These are phyloP conservation scores for Luehdorfia chinensis DNA, from an alignment of 1,140 invertebrate species.

Conservation along the genomic window DNA sequence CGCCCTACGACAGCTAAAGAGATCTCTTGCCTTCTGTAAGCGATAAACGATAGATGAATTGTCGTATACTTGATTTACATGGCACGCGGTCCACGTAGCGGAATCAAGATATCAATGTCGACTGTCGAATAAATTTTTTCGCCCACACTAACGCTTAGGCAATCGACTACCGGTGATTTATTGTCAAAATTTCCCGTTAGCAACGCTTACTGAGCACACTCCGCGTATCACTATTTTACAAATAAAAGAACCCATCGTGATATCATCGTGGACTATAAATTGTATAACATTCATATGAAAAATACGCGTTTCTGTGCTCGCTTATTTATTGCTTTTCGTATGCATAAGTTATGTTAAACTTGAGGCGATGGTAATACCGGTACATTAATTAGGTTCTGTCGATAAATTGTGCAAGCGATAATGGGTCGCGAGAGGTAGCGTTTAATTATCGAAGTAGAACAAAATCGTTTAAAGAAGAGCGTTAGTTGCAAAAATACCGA, in stretches of 20 bases:
- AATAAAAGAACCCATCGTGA: conserved; percentile 76
- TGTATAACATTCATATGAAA: conserved; percentile 72
- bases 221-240: conserved; percentile 74
- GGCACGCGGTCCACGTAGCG: conserved; percentile 42
- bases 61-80: conserved; percentile 36
- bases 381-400: conserved; percentile 42
- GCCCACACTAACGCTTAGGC: conserved; percentile 73
- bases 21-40: conserved; percentile 27
- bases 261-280: conserved; percentile 75
- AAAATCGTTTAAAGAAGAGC: background rate
- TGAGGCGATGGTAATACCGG: conserved; percentile 21
- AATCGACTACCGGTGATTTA: conserved; percentile 74
- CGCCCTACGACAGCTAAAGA: conserved; percentile 32
- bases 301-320: conserved; percentile 68
- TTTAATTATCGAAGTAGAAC: conserved; percentile 10
- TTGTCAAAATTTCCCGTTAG: conserved; percentile 76
- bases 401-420: too few relatives aligned
- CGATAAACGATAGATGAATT: conserved; percentile 29
- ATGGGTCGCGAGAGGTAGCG: background rate
- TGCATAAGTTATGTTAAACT: conserved; percentile 63
- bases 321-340: conserved; percentile 73
- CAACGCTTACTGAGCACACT: conserved; percentile 73
- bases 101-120: conserved; percentile 71
- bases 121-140: conserved; percentile 71
- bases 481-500: conserved; percentile 11